Percentiles rank a stretch among this genome's conserved stretches.
phyloP scores from a whole-genome alignment of 2,797 vertebrate genomes.

The Balearica regulorum region DNA sequence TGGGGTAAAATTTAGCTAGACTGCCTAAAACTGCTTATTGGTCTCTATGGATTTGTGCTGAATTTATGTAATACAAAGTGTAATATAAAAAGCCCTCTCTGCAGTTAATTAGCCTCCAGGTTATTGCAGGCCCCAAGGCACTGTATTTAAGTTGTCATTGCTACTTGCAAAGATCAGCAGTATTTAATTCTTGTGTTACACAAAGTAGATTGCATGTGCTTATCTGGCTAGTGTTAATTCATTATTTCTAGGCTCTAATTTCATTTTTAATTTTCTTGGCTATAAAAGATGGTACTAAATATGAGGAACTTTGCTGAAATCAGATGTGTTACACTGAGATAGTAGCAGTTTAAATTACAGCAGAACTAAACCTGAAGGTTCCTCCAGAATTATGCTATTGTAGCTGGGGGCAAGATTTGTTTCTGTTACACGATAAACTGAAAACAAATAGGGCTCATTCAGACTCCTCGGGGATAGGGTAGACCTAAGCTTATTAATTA shows the following conservation, averaged over 20 bases:
- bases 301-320: neutral
- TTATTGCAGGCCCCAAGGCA: conserved; percentile 1
- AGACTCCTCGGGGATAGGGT: neutral
- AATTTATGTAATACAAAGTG: conserved; percentile 45
- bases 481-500: neutral
- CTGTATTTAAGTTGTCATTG: conserved; percentile 7
- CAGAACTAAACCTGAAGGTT: neutral
- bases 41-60: conserved; percentile 12
- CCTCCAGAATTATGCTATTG: neutral
- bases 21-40: conserved; percentile 42
- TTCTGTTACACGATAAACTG: neutral
- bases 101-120: conserved; percentile 47
- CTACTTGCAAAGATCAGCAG: conserved; percentile 39
- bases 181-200: conserved; percentile 26
- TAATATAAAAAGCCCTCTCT: neutral
- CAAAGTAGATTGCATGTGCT: neutral
- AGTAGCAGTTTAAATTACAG: neutral
- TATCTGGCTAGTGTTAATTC: neutral
- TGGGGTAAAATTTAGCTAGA: conserved; percentile 3
- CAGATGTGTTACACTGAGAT: neutral
- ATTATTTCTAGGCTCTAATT: conserved; percentile 5
- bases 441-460: neutral
- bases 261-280: neutral
- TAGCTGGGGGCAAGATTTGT: neutral
- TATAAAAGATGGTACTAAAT: neutral